Evolutionary conservation across 2,888 invertebrate genomes (phyloP), one percentile per base, ranked within the genome.

Genomic region (Megastigmus dorsalis): DNA sequence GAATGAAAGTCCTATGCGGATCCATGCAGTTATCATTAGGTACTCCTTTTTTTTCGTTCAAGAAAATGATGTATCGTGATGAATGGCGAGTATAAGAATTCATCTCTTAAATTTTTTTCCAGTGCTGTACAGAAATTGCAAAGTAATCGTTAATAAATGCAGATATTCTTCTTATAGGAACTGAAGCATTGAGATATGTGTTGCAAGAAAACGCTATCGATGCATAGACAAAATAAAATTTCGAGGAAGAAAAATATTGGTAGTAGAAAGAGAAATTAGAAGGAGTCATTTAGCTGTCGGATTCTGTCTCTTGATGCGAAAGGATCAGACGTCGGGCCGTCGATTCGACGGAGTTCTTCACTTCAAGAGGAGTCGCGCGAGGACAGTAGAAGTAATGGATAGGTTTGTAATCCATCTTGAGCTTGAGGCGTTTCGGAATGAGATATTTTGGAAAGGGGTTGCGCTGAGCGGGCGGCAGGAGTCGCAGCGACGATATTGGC

Each of bases 381-480:
- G 84, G 84, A 85, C 85, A 86, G 85, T 43, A 84, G 82, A 84
- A 85, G 86, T 87, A 87, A 88, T 87, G 87, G 87, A 88, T 87
- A 87, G 87, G 87, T 88, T 87, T 88, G 88, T 87, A 87, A 88
- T 88, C 86, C 86, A 86, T 86, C 84, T 82, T 82, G 82, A 81
- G 88, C 88, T 86, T 82, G 74, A 79, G 88, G 87, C 88, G 85
- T 82, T 88, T 84, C 81, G 84, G 84, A 87, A 88, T 87, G 87
- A 88, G 87, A 88, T 88, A 88, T 88, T 88, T 86, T 84, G 85
- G 85, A 82, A 83, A 80, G 83, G 82, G 79, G 80, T 78, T 79
- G 75, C 77, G 79, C 77, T 15, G 18, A 0, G 18, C 6, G 71
- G n/a, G n/a, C n/a, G n/a, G n/a, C n/a, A n/a, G n/a, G n/a, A n/a